phyloP scores from a whole-genome alignment of 2,797 vertebrate genomes.

The Pangasius krempfi region DNA sequence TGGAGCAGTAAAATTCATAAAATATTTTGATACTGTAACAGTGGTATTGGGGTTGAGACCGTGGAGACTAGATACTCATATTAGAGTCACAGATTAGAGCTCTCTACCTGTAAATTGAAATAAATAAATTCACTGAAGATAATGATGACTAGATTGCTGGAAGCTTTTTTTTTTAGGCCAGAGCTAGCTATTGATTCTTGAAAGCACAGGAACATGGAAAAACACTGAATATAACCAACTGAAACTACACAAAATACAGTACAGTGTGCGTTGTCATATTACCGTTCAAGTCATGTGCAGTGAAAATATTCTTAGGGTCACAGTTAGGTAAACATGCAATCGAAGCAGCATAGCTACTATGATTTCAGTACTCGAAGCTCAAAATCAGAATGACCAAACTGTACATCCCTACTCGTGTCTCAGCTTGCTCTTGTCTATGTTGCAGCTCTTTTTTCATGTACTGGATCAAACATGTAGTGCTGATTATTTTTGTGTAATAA shows the following conservation, averaged over 20 bases:
- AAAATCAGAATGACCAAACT: not conserved
- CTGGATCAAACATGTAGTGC: constrained; percentile 7
- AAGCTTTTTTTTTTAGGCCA: not conserved
- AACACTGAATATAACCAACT: not conserved
- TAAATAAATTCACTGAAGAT: not conserved
- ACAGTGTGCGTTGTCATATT: not conserved
- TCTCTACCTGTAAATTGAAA: not conserved
- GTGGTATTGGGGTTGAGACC: not conserved
- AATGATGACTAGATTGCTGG: not conserved
- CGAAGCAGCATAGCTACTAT: not conserved
- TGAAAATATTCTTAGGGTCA: not conserved
- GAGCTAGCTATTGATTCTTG: not conserved
- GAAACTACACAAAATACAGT: not conserved
- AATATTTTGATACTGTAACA: not conserved
- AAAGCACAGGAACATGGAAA: not conserved
- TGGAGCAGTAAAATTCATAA: not conserved
- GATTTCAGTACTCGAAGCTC: not conserved
- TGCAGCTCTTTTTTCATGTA: not conserved
- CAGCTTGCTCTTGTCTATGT: not conserved
- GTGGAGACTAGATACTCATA: not conserved
- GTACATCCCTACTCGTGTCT: not conserved
- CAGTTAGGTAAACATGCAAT: not conserved
- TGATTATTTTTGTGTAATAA: constrained; percentile 3
- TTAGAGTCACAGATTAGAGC: not conserved
- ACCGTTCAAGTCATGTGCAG: not conserved